Evolutionary conservation across 2,888 invertebrate genomes (phyloP).

Genomic region (Agrilus biguttatus): DNA sequence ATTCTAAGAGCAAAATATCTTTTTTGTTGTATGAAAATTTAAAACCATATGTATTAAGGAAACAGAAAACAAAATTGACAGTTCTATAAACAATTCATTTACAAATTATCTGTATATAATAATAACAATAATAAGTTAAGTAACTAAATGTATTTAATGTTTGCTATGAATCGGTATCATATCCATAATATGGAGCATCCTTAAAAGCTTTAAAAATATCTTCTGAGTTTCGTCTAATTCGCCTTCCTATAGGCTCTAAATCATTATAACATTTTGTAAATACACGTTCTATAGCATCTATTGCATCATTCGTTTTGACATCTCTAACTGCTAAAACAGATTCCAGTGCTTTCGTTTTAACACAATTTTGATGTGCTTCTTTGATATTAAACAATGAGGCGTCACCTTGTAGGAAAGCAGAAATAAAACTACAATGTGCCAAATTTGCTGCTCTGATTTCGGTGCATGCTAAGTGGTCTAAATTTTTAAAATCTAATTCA

Average conservation of each 20-base stretch:
- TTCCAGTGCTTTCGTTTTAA: conserved; percentile 71
- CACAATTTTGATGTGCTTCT: conserved; percentile 74
- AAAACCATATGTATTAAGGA: no score
- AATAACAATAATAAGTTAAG: no score
- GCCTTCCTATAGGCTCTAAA: conserved; percentile 78
- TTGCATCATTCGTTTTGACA: conserved; percentile 55
- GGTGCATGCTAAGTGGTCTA: conserved; percentile 88
- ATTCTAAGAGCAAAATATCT: no score
- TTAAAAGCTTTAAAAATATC: conserved; percentile 63
- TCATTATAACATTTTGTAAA: conserved; percentile 85
- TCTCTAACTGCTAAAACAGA: conserved; percentile 74
- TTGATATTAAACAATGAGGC: conserved; percentile 58
- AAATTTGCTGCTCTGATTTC: conserved; percentile 91
- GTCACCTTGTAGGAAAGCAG: conserved; percentile 65
- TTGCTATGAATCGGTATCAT: conserved; percentile 31
- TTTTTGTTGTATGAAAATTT: no score
- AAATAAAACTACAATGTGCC: conserved; percentile 78
- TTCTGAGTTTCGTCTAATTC: conserved; percentile 56
- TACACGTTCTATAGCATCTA: conserved; percentile 67
- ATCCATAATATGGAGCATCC: conserved; percentile 69
- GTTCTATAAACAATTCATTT: no score
- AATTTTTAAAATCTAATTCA: conserved; percentile 73
- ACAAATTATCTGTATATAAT: no score
- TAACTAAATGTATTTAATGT: no score
- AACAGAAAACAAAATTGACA: no score